Percentiles rank a stretch among this genome's conserved stretches.
phyloP scores from a whole-genome alignment of 2,888 invertebrate genomes.

The Meloe dianella region DNA sequence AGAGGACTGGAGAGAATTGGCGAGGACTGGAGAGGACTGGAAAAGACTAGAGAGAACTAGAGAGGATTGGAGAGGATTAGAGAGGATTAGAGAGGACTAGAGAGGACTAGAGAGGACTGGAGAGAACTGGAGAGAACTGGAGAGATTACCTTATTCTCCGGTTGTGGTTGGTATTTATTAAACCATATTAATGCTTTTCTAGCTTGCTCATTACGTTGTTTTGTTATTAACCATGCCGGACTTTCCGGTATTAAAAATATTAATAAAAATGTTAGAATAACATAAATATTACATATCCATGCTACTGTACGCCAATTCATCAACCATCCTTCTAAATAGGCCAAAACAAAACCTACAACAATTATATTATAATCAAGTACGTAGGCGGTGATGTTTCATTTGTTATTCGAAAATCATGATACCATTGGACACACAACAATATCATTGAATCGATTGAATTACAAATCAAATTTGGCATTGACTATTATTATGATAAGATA shows the following conservation, averaged over 20 bases:
- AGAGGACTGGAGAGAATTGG: too few species aligned
- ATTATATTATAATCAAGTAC: neutral
- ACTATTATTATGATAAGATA: neutral
- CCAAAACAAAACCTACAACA: conserved; percentile 62
- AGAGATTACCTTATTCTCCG: conserved; percentile 52
- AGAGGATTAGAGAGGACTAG: too few species aligned
- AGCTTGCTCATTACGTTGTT: conserved; percentile 62
- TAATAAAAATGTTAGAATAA: conserved; percentile 61
- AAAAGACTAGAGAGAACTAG: too few species aligned
- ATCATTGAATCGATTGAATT: too few species aligned
- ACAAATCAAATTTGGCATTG: neutral
- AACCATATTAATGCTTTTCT: conserved; percentile 62
- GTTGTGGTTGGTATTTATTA: conserved; percentile 57
- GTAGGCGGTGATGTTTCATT: neutral
- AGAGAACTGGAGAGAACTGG: too few species aligned
- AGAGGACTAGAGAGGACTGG: too few species aligned
- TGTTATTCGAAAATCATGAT: too few species aligned
- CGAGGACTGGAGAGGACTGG: too few species aligned
- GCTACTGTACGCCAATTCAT: conserved; percentile 64
- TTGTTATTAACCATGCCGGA: conserved; percentile 65
- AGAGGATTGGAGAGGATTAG: too few species aligned
- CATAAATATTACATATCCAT: conserved; percentile 63
- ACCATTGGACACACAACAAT: too few species aligned
- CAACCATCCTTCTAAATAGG: conserved; percentile 63
- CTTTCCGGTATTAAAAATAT: conserved; percentile 65